phyloP scores from a whole-genome alignment of 2,888 invertebrate species.

The Thereva unica region DNA sequence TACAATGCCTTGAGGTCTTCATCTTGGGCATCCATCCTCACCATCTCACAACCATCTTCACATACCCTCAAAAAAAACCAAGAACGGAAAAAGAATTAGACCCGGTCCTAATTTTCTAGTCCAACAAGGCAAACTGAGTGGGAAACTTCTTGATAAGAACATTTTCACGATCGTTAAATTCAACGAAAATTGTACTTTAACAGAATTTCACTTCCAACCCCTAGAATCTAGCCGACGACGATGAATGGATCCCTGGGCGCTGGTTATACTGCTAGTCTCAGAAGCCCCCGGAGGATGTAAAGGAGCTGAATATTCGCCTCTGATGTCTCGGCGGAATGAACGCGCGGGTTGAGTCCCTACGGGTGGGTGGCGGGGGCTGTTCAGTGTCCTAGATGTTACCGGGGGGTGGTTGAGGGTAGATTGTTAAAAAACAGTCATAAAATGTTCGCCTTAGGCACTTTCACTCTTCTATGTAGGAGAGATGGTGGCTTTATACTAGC shows the following conservation, averaged over 20 bases:
- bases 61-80: not conserved
- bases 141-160: slow-evolving; percentile 42
- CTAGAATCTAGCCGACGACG: not conserved
- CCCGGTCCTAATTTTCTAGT: not conserved
- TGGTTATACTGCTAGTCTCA: slow-evolving; percentile 4
- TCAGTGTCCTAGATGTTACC: not conserved
- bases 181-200: slow-evolving; percentile 41
- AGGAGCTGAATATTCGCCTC: no score
- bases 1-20: not conserved
- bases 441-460: slow-evolving; percentile 23
- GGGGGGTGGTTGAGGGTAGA: not conserved
- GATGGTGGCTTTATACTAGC: not conserved
- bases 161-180: slow-evolving; percentile 41
- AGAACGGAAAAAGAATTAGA: slow-evolving; percentile 10
- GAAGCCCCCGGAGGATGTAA: no score
- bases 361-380: no score
- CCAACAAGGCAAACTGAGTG: not conserved
- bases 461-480: not conserved
- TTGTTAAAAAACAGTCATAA: slow-evolving; percentile 17
- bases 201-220: slow-evolving; percentile 36
- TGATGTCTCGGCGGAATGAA: no score
- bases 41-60: not conserved
- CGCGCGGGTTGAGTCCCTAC: no score
- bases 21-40: not conserved
- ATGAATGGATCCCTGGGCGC: slow-evolving; percentile 23